Percentiles rank a stretch among this genome's conserved stretches.
phyloP scores from a whole-genome alignment of 2,888 invertebrate species.

The Dioctria linearis region DNA sequence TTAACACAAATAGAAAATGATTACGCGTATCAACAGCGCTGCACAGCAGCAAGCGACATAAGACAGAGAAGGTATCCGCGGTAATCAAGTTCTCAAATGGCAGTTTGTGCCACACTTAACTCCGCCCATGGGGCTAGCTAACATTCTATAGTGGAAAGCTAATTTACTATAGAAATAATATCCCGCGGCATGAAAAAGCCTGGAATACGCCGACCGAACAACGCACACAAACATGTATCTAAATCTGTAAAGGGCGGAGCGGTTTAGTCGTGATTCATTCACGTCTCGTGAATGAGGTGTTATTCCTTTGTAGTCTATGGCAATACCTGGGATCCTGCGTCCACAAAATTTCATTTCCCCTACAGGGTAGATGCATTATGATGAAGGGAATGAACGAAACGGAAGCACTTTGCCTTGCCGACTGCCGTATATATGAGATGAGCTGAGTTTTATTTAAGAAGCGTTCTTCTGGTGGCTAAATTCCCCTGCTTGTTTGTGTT shows the following conservation, averaged over 20 bases:
- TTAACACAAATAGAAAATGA: constrained; percentile 58
- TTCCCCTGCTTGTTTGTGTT: background rate
- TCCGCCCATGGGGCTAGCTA: constrained; percentile 34
- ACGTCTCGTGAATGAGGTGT: too few relatives aligned
- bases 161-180: too few relatives aligned
- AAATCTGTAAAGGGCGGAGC: too few relatives aligned
- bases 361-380: background rate
- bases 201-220: too few relatives aligned
- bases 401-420: background rate
- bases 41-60: constrained; percentile 34
- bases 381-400: constrained; percentile 2
- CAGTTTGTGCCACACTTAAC: constrained; percentile 9
- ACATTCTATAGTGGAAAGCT: background rate
- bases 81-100: constrained; percentile 33
- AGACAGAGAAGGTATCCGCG: constrained; percentile 21
- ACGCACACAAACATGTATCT: too few relatives aligned
- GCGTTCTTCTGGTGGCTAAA: background rate
- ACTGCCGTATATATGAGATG: background rate
- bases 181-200: too few relatives aligned
- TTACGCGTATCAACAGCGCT: constrained; percentile 56
- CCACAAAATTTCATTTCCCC: background rate
- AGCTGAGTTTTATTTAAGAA: background rate
- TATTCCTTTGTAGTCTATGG: too few relatives aligned
- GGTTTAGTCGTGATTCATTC: too few relatives aligned
- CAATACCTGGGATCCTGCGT: too few relatives aligned